phyloP scores from a whole-genome alignment of 2,113 vertebrate genomes.

The Perca schrenkii region DNA sequence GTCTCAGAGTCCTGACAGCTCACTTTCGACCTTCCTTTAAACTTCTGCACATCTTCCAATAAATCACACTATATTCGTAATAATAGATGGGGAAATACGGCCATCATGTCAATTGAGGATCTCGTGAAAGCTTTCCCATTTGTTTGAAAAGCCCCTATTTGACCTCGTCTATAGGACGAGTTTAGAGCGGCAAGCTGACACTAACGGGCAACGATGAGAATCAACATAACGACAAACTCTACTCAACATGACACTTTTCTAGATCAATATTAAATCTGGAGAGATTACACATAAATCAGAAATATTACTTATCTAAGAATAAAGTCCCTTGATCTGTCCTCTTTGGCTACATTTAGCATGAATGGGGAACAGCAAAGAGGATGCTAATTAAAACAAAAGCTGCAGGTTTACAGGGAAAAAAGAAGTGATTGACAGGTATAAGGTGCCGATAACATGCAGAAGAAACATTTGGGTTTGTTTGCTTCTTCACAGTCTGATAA shows the following conservation, averaged over 20 bases:
- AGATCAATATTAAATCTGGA: conserved; percentile 61
- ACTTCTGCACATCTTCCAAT: conserved; percentile 44
- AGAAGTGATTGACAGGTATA: conserved; percentile 45
- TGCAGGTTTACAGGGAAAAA: not conserved
- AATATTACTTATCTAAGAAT: conserved; percentile 1
- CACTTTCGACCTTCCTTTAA: conserved; percentile 28
- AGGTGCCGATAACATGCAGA: conserved; percentile 29
- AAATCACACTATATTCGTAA: conserved; percentile 12
- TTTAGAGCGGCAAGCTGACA: conserved; percentile 29
- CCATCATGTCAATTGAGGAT: conserved; percentile 57
- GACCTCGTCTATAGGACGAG: not conserved
- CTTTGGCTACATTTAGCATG: not conserved
- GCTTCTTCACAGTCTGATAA: conserved; percentile 59
- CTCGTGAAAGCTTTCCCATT: conserved; percentile 31
- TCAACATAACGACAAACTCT: conserved; percentile 70
- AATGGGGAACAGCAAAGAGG: not conserved
- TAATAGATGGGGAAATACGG: conserved; percentile 54
- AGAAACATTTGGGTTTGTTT: conserved; percentile 60
- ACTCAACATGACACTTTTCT: conserved; percentile 37
- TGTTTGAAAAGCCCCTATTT: conserved; percentile 27
- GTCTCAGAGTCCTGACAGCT: conserved; percentile 50
- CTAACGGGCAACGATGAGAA: conserved; percentile 67
- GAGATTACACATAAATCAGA: not conserved
- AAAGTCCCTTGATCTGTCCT: not conserved
- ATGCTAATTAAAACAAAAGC: conserved; percentile 4